A percentile compares a stretch with the other conserved stretches of the same genome.
phyloP scores from a whole-genome alignment of 2,888 invertebrate genomes.

The Zaprionus lineosus region DNA sequence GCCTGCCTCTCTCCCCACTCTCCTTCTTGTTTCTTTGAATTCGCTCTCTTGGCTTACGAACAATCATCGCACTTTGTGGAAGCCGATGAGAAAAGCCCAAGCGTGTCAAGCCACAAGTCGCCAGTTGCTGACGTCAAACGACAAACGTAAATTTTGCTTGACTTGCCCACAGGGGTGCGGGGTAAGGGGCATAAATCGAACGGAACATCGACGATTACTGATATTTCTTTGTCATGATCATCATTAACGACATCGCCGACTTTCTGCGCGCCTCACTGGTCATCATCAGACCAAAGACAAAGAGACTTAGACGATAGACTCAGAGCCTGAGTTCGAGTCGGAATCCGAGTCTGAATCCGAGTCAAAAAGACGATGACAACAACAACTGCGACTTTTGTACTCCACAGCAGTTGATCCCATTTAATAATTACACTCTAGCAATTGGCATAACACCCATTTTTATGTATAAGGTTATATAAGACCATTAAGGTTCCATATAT shows the following conservation, averaged over 20 bases:
- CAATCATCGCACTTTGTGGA: constrained; percentile 38
- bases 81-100: constrained; percentile 44
- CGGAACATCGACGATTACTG: constrained; percentile 30
- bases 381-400: constrained; percentile 1
- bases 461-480: too few relatives aligned
- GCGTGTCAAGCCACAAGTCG: constrained; percentile 32
- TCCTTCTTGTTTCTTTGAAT: neutral
- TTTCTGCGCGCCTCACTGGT: constrained; percentile 54
- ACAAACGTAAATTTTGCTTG: constrained; percentile 16
- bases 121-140: constrained; percentile 64
- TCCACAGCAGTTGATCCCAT: too few relatives aligned
- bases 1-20: constrained; percentile 1
- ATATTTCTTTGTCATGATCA: constrained; percentile 66
- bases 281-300: constrained; percentile 29
- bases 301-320: neutral
- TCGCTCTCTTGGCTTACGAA: constrained; percentile 17
- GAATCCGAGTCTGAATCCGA: too few relatives aligned
- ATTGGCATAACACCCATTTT: too few relatives aligned
- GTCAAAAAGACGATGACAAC: constrained; percentile 41
- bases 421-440: too few relatives aligned
- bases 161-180: neutral
- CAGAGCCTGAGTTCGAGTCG: too few relatives aligned
- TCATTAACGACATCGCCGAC: constrained; percentile 9
- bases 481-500: too few relatives aligned
- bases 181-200: constrained; percentile 2